phyloP scores from a whole-genome alignment of 2,888 invertebrate genomes.

The Agonopterix subpropinquella region DNA sequence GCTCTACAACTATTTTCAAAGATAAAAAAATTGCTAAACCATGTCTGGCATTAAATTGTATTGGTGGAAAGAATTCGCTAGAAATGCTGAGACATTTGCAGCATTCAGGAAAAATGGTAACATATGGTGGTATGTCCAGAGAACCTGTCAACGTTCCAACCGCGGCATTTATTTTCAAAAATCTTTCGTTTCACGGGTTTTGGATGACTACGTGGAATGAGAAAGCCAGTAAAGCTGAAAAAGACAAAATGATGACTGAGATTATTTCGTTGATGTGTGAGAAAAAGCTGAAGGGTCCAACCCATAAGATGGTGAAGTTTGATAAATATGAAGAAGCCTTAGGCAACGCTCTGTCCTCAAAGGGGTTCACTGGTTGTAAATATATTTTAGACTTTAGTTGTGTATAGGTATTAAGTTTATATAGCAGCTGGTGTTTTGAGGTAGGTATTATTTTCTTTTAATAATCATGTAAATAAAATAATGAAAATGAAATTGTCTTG shows the following conservation, averaged over 20 bases:
- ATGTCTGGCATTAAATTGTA: conserved; percentile 93
- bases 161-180: conserved; percentile 90
- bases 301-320: conserved; percentile 84
- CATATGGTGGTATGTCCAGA: conserved; percentile 98
- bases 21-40: conserved; percentile 78
- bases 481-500: too few relatives aligned
- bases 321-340: conserved; percentile 86
- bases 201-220: conserved; percentile 98
- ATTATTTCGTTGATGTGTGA: conserved; percentile 83
- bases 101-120: conserved; percentile 89
- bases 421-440: not conserved
- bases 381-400: conserved; percentile 80
- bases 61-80: conserved; percentile 92
- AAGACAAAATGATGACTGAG: conserved; percentile 85
- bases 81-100: conserved; percentile 88
- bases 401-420: conserved; percentile 16
- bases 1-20: conserved; percentile 55
- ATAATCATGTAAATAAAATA: too few relatives aligned
- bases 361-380: conserved; percentile 88
- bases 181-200: conserved; percentile 89
- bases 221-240: conserved; percentile 74
- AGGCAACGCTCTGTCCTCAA: conserved; percentile 71
- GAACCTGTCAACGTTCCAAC: conserved; percentile 91
- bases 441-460: too few relatives aligned
- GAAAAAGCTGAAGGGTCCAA: conserved; percentile 84